Conservation (phyloP, 2,888 invertebrate species). For the Bimastos eiseni region DNA sequence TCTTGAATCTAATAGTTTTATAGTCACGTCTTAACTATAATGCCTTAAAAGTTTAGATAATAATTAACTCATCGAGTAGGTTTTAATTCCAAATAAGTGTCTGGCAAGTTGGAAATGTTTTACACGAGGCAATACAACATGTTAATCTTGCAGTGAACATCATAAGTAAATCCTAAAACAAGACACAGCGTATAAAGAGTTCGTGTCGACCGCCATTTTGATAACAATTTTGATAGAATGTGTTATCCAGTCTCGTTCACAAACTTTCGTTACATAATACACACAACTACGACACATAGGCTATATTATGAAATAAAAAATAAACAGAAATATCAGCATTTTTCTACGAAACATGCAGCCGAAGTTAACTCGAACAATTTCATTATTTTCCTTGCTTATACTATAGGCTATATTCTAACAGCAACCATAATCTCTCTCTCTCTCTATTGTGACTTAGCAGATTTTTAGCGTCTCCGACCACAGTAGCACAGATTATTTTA, state of each 20-base stretch:
- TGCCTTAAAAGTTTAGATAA: background rate
- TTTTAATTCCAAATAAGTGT: background rate
- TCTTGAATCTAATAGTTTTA: background rate
- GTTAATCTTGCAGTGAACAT: background rate
- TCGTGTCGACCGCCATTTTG: background rate
- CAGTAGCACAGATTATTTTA: too few relatives aligned
- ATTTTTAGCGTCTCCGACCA: too few relatives aligned
- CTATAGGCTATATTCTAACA: too few relatives aligned
- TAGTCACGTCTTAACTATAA: too few relatives aligned
- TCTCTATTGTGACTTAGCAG: too few relatives aligned
- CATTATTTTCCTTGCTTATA: background rate
- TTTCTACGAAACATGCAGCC: background rate
- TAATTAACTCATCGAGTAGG: background rate
- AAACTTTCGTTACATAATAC: background rate
- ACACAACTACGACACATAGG: background rate
- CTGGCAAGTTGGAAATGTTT: background rate
- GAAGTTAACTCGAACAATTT: background rate
- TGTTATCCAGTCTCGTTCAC: too few relatives aligned
- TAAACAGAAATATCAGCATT: background rate
- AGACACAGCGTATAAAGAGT: background rate
- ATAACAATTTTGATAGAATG: background rate
- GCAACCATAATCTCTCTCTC: too few relatives aligned
- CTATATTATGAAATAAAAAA: background rate
- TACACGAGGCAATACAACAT: background rate
- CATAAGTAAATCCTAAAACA: background rate